These are phyloP conservation scores for Falco columbarius DNA, from an alignment of 2,797 vertebrate genomes.

Conservation along the genomic window DNA sequence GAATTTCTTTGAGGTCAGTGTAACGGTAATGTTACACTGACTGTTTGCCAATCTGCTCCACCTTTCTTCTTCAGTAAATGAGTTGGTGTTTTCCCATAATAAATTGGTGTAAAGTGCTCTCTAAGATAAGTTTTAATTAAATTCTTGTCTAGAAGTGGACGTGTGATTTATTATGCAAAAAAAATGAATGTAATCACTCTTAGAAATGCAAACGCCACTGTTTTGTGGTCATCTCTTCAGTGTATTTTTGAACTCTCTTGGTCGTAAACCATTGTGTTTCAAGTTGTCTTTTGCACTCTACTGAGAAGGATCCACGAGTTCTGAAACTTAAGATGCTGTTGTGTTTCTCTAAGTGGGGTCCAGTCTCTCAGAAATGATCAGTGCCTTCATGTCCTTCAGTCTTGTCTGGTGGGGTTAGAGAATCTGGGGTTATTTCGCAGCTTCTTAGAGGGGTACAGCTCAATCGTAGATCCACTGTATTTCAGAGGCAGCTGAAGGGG, in stretches of 20 bases:
- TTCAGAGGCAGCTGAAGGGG: neutral
- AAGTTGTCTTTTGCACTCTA: neutral
- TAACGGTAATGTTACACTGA: constrained; percentile 36
- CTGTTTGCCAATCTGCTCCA: constrained; percentile 46
- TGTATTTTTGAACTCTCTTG: neutral
- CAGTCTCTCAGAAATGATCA: neutral
- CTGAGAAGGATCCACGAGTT: neutral
- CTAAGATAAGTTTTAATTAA: constrained; percentile 72
- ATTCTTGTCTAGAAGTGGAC: constrained; percentile 31
- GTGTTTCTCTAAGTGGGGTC: neutral
- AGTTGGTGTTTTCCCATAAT: constrained; percentile 58
- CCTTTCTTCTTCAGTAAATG: constrained; percentile 51
- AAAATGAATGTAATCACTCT: constrained; percentile 1
- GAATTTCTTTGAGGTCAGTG: constrained; percentile 68
- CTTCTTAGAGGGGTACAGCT: neutral
- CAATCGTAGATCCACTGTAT: fast-evolving
- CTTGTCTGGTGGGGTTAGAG: neutral
- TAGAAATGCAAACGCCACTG: neutral
- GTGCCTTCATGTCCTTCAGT: neutral
- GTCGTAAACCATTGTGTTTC: neutral
- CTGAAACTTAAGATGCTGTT: neutral
- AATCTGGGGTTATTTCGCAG: neutral
- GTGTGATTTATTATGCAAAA: constrained; percentile 50
- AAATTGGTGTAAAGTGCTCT: constrained; percentile 59
- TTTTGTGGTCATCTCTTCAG: neutral